Evolutionary conservation across 2,113 vertebrate species (phyloP), one percentile per base, ranked within the genome.

Genomic region (Gallinago undulata): DNA sequence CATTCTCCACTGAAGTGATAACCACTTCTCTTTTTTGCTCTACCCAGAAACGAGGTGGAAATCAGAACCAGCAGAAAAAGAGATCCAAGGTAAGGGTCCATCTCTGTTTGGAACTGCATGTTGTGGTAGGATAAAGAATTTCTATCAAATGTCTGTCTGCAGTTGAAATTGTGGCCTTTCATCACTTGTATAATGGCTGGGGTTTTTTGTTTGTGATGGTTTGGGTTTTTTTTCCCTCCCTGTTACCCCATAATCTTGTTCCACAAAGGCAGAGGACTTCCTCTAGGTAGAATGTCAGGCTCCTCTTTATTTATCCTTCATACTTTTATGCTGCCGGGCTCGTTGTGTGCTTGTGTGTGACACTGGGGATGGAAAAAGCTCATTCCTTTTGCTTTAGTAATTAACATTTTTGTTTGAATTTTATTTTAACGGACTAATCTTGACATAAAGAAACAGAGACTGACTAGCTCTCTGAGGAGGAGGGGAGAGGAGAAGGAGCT

Each of bases 21-120:
- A 73, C 56, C 88, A 8, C 79, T 88, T 91, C 35, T 88, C 27
- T 91, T 88, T 81, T 93, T 96, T 97, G 66, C 72, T 93, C 23
- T 72, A 84, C 18, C 77, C 94, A 98, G 98, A 98, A 98, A 94
- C 97, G 97, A 91, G 96, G 97, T 68, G 92, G 88, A 39, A 98
- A 97, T 96, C 98, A 98, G 90, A 98, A 98, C 93, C 98, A 98
- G 89, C 98, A 98, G 84, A 98, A 97, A 95, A 98, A 98, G 96
- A 98, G 98, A 97, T 97, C 97, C 73, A 98, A 98, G 98, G 98
- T 98, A 98, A 81, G 94, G 14, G 41, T 84, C 41, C 4, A 8
- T 78, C 48, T 91, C 28, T 67, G 31, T 76, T 75, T 81, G 75
- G 51, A 87, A 43, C 30, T 66, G 17, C 47, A 37, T 69, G 50